phyloP scores from a whole-genome alignment of 2,113 vertebrate genomes.

The Nothobranchius furzeri region DNA sequence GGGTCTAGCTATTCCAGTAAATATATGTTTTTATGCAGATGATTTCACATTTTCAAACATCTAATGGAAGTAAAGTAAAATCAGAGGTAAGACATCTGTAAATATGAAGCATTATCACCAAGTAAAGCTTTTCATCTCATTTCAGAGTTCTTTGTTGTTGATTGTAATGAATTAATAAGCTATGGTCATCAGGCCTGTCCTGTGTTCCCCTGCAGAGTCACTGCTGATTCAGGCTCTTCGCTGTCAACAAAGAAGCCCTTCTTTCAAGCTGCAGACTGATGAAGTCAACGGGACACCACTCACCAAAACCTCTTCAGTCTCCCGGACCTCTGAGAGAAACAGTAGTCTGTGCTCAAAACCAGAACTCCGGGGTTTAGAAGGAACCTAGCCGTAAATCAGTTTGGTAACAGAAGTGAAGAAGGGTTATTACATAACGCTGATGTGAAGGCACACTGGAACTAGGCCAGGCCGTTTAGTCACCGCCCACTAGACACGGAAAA shows the following conservation, averaged over 20 bases:
- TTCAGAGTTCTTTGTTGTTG: constrained; percentile 25
- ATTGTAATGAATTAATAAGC: no score
- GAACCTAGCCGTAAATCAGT: no score
- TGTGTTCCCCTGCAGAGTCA: constrained; percentile 17
- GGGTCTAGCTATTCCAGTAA: no score
- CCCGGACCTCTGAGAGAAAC: constrained; percentile 18
- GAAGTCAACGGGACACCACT: constrained; percentile 22
- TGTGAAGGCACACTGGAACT: not conserved
- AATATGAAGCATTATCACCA: no score
- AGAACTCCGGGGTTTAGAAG: no score
- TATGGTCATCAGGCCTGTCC: no score
- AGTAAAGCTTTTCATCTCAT: not conserved
- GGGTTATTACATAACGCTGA: not conserved
- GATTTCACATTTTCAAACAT: no score
- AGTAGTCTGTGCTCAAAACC: not conserved
- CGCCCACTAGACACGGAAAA: constrained; percentile 24
- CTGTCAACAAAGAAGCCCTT: constrained; percentile 42
- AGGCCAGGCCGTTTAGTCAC: not conserved
- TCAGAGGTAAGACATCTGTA: no score
- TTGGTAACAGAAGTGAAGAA: no score
- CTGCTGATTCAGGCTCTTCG: constrained; percentile 55
- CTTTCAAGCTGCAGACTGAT: constrained; percentile 16
- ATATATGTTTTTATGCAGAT: no score
- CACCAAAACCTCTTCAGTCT: not conserved
- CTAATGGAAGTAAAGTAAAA: no score